Conservation (phyloP, 2,888 invertebrate genomes). For the Aelia acuminata region DNA sequence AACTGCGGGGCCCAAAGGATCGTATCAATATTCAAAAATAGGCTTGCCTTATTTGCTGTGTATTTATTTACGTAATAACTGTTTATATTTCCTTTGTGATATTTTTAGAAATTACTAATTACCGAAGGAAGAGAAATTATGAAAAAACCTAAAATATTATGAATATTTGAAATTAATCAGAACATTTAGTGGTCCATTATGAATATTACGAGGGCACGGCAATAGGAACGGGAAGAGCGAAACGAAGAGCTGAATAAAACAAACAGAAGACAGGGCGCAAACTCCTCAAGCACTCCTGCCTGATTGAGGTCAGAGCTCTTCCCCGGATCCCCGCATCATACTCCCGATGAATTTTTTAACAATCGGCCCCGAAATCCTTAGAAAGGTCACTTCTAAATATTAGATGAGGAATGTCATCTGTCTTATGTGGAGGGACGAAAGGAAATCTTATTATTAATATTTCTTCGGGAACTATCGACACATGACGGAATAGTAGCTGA, state of each 20-base stretch:
- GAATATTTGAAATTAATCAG: no score
- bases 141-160: no score
- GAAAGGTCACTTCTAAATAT: background rate
- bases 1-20: background rate
- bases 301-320: background rate
- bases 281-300: background rate
- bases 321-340: background rate
- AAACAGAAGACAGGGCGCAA: background rate
- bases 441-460: background rate
- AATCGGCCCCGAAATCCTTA: background rate
- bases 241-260: slow-evolving; percentile 14
- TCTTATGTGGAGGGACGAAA: background rate
- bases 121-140: no score
- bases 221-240: background rate
- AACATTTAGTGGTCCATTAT: background rate
- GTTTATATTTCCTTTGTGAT: no score
- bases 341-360: slow-evolving; percentile 8
- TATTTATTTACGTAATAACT: no score
- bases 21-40: background rate
- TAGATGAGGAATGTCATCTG: background rate
- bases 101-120: no score
- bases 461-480: no score
- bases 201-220: background rate
- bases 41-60: background rate
- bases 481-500: no score